phyloP scores from a whole-genome alignment of 2,797 vertebrate species.

The Brotula barbata region DNA sequence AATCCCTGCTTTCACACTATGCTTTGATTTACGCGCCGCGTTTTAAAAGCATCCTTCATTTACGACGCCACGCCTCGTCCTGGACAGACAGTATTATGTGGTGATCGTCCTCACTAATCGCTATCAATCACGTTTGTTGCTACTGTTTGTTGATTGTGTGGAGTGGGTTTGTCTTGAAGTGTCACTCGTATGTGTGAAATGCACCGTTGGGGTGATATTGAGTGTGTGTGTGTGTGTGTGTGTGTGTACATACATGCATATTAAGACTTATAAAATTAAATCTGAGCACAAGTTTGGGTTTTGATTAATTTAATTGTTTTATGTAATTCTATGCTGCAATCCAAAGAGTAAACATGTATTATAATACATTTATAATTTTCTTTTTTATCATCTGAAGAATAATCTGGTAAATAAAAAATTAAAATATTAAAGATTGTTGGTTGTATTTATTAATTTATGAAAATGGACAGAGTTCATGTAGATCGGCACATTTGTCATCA shows the following conservation, averaged over 20 bases:
- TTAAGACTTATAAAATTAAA: slow-evolving; percentile 68
- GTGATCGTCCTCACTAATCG: slow-evolving; percentile 33
- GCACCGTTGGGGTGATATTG: slow-evolving; percentile 42
- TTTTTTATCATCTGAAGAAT: slow-evolving; percentile 76
- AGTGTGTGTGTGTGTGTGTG: slow-evolving; percentile 41
- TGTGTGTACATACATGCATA: slow-evolving; percentile 60
- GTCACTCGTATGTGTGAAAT: slow-evolving; percentile 51
- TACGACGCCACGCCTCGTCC: slow-evolving; percentile 27
- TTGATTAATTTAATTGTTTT: slow-evolving; percentile 80
- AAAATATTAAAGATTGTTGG: slow-evolving; percentile 52
- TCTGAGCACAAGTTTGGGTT: slow-evolving; percentile 80
- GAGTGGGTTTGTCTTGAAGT: slow-evolving; percentile 45
- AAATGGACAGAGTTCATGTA: too few relatives aligned
- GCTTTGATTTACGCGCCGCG: too few relatives aligned
- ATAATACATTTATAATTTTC: slow-evolving; percentile 83
- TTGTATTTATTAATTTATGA: slow-evolving; percentile 8
- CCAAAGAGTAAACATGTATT: slow-evolving; percentile 92
- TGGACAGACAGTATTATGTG: slow-evolving; percentile 50
- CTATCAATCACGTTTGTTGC: slow-evolving; percentile 41
- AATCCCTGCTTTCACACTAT: slow-evolving; percentile 8
- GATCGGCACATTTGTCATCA: too few relatives aligned
- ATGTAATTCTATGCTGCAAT: slow-evolving; percentile 86
- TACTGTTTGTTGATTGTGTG: slow-evolving; percentile 57
- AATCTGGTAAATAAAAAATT: slow-evolving; percentile 67
- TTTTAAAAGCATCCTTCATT: too few relatives aligned